Conservation (phyloP, 2,797 vertebrate species). For the Cheirogaleus major region DNA sequence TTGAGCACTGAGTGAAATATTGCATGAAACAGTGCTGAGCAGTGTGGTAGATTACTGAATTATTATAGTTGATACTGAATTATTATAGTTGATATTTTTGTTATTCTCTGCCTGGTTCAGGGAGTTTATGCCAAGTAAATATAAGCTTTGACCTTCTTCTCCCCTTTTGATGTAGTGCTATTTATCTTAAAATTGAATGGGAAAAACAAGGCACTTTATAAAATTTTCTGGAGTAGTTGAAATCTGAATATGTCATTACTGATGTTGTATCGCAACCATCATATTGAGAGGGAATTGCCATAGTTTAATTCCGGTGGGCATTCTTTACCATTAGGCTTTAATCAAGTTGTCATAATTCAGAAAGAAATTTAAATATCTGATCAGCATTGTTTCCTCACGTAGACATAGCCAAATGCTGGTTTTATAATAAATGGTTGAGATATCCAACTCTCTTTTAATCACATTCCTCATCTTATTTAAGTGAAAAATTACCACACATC, state of each 20-base stretch:
- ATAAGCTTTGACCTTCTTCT: not conserved
- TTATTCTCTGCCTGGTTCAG: not conserved
- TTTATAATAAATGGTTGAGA: not conserved
- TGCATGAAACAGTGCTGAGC: not conserved
- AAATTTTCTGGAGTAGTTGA: not conserved
- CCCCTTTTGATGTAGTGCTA: not conserved
- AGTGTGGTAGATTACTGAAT: not conserved
- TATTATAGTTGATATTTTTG: not conserved
- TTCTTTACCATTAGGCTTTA: not conserved
- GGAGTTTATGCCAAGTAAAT: not conserved
- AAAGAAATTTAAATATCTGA: not conserved
- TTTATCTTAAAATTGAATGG: not conserved
- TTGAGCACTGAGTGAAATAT: not conserved
- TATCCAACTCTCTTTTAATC: not conserved
- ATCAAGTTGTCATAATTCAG: not conserved
- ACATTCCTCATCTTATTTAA: not conserved
- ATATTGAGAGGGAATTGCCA: not conserved
- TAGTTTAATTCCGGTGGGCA: not conserved
- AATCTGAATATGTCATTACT: slow-evolving; percentile 20
- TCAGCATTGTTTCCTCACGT: not conserved
- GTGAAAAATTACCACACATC: not conserved
- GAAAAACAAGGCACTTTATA: not conserved
- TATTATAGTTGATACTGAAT: not conserved
- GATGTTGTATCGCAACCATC: not conserved
- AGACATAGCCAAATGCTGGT: not conserved